These are phyloP conservation scores for Siderastrea radians DNA, from an alignment of 92 coral and sea anemone species.

Conservation along the genomic window DNA sequence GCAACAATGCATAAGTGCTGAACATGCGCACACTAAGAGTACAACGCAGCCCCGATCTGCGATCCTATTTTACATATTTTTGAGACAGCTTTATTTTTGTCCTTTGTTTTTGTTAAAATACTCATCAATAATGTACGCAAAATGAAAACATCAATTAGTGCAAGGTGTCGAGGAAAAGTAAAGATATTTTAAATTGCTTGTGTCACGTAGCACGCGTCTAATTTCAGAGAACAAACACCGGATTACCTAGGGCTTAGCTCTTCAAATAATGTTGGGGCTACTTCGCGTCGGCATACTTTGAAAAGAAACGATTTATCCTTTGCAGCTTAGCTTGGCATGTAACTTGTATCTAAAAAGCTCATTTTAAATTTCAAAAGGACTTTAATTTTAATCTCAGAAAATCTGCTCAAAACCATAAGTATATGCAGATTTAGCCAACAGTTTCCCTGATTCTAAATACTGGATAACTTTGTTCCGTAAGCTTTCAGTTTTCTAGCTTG, in stretches of 20 bases:
- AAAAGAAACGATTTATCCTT: too few species aligned
- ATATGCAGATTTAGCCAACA: too few species aligned
- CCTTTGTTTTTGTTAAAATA: background rate
- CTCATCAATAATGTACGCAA: conserved; percentile 8
- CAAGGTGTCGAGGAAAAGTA: background rate
- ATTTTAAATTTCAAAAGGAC: too few species aligned
- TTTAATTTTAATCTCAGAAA: too few species aligned
- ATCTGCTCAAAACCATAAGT: too few species aligned
- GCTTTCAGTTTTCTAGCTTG: too few species aligned
- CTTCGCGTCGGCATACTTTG: too few species aligned
- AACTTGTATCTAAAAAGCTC: too few species aligned
- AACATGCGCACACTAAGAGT: background rate
- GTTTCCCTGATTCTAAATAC: too few species aligned
- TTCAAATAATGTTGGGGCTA: too few species aligned
- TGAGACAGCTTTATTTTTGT: background rate
- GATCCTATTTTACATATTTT: conserved; percentile 6
- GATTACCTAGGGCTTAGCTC: background rate
- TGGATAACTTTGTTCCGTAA: too few species aligned
- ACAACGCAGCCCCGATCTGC: background rate
- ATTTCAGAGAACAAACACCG: background rate
- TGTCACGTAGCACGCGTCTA: background rate
- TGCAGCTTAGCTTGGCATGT: too few species aligned
- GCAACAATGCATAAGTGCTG: background rate
- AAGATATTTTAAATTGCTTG: background rate
- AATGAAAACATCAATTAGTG: background rate